Conservation (phyloP, 1,140 invertebrate species). For the Bombus confusus region DNA sequence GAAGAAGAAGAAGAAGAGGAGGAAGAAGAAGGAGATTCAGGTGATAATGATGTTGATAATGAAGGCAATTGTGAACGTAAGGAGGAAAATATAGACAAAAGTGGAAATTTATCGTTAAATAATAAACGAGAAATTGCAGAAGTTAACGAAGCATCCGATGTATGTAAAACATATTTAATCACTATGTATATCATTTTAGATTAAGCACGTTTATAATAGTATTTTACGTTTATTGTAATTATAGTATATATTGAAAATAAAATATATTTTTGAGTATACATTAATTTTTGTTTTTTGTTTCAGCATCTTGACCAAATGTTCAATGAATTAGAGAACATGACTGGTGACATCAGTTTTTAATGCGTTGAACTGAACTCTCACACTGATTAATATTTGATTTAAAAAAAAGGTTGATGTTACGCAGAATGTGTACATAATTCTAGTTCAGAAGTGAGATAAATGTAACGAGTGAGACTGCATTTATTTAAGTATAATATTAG, state of each 20-base stretch:
- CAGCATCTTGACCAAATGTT: constrained; percentile 80
- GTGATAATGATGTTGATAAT: constrained; percentile 71
- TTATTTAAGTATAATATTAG: constrained; percentile 56
- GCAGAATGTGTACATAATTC: constrained; percentile 66
- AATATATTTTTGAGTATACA: constrained; percentile 4
- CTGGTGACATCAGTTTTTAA: constrained; percentile 73
- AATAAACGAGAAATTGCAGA: constrained; percentile 33
- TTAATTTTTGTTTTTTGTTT: constrained; percentile 62
- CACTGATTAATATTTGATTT: constrained; percentile 24
- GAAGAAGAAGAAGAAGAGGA: constrained; percentile 71
- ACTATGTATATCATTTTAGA: constrained; percentile 1
- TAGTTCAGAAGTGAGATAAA: constrained; percentile 48
- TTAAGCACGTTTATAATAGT: constrained; percentile 5
- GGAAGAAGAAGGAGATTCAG: constrained; percentile 70
- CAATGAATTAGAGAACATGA: constrained; percentile 76
- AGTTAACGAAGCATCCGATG: constrained; percentile 68
- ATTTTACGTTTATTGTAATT: background rate
- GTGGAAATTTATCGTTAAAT: constrained; percentile 22
- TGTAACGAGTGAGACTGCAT: constrained; percentile 62
- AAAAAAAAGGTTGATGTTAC: background rate
- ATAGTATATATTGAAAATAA: background rate
- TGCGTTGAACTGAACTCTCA: constrained; percentile 27
- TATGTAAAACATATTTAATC: constrained; percentile 42
- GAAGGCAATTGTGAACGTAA: constrained; percentile 67
- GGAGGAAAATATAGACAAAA: constrained; percentile 51